Evolutionary conservation across 2,797 vertebrate species (phyloP), one percentile per base, ranked within the genome.

Genomic region (Syngnathus acus): DNA sequence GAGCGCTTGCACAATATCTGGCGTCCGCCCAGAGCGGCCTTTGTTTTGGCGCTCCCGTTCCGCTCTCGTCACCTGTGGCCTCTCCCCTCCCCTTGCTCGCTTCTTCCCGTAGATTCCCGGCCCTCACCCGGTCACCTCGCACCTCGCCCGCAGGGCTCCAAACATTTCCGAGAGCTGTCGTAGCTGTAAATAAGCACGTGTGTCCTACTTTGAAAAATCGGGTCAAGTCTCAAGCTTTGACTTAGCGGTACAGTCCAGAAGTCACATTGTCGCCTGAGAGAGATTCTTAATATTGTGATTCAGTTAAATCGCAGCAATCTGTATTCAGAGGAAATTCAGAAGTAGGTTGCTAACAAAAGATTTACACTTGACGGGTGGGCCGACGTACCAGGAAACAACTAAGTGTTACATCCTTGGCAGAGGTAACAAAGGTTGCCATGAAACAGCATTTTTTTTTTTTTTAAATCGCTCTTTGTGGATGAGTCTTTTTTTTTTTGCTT

Each of bases 201-300:
- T 66, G 84, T 82, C 80, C 82, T 81, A 85, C 85, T 85, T 87
- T 77, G 81, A 68, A 75, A 78, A 87, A 87, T 71, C 87, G 82
- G 88, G 87, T 87, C 85, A 88, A 72, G 76, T 71, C 75, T 80
- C 67, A 5, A 80, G 80, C 84, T 82, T 81, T 72, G 69, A 79
- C 73, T 85, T 83, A 78, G 72, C 65, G 64, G 57, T 81, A 68
- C 81, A 73, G 74, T 65, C 40, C n/a, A 23, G 53, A 10, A 59
- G 8, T 21, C 26, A 3, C 26, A 32, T 32, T 32, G 26, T 32
- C 26, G 26, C 26, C 26, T 32, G 26, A 32, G 26, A 32, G 26
- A 32, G 26, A 3, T 3, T 32, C 26, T 32, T 32, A 32, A 32
- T 2, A 32, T 32, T 32, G 26, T 32, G 26, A 32, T 32, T 32